Evolutionary conservation across 2,113 vertebrate genomes (phyloP), one percentile per base, ranked within the genome.

Genomic region (Chionodraco myersi): DNA sequence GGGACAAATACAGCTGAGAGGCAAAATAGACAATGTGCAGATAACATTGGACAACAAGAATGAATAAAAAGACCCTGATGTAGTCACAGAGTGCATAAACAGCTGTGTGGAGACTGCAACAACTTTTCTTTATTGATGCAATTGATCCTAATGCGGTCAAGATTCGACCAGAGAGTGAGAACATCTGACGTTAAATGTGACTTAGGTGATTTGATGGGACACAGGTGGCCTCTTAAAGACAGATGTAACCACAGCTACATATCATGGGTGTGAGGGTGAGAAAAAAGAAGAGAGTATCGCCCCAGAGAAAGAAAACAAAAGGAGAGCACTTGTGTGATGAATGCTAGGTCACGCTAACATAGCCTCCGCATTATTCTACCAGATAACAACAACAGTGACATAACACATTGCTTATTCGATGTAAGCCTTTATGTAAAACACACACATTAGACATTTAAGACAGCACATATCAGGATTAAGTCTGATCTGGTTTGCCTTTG

Each of bases 321-420:
- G 81, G 48, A 60, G 61, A 23, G 56, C 14, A 59, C 76, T 79
- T 82, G 57, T 54, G 60, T 85, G 76, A 87, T 88, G 75, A 82
- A 88, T 60, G 71, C 61, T 75, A 66, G 49, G 78, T 85, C 90
- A 80, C 21, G 74, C 75, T 2, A 89, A 90, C 60, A 86, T 13
- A 82, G 72, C 65, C 64, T 83, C 26, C 15, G 72, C 66, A 75
- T 5, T 76, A 49, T 79, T 79, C 75, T 61, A 56, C 59, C 61
- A 86, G 75, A 87, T 78, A 73, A 72, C 74, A 92, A 83, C 78
- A 88, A 89, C 82, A 89, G 16, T 89, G 80, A 90, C 75, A 88
- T 86, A 75, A 90, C 80, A 65, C 36, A 56, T 18, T 61, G 59
- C 66, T 48, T 53, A 59, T 14, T 84, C 82, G 59, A 77, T 77